A percentile compares a stretch with the other conserved stretches of the same genome.
Evolutionary conservation across 2,113 vertebrate species (phyloP).

Genomic region (Upupa epops): DNA sequence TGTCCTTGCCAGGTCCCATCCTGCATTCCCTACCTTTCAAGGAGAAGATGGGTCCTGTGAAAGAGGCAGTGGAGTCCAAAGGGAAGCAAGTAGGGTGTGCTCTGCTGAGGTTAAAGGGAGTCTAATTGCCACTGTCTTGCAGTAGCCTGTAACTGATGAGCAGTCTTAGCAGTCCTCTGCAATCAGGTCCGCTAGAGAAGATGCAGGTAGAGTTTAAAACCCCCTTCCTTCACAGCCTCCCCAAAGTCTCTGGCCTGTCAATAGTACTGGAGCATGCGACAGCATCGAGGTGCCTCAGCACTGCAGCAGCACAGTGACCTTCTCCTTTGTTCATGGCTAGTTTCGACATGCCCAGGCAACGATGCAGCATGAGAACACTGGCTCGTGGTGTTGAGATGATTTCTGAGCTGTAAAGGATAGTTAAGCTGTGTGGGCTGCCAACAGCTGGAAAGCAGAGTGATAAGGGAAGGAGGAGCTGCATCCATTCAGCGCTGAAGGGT

Average conservation of each 20-base stretch:
- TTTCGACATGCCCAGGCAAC: background rate
- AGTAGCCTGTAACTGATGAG: background rate
- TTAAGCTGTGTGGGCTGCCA: background rate
- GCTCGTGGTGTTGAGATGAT: background rate
- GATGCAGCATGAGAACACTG: background rate
- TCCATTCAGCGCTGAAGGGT: background rate
- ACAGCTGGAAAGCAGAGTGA: fast-evolving
- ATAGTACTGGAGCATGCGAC: background rate
- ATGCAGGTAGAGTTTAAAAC: background rate
- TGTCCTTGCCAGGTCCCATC: background rate
- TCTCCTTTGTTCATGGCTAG: background rate
- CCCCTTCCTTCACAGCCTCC: background rate
- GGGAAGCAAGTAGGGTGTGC: background rate
- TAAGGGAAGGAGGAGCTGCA: background rate
- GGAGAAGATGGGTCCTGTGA: background rate
- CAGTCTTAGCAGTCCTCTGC: background rate
- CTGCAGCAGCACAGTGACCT: background rate
- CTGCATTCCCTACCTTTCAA: background rate
- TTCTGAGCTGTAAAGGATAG: background rate
- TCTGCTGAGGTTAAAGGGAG: background rate
- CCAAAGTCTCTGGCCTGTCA: background rate
- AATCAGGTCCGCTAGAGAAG: background rate
- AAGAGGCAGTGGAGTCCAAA: background rate
- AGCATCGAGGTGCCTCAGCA: fast-evolving
- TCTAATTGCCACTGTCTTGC: background rate